phyloP scores from a whole-genome alignment of 2,113 vertebrate genomes.

The Hipposideros armiger region DNA sequence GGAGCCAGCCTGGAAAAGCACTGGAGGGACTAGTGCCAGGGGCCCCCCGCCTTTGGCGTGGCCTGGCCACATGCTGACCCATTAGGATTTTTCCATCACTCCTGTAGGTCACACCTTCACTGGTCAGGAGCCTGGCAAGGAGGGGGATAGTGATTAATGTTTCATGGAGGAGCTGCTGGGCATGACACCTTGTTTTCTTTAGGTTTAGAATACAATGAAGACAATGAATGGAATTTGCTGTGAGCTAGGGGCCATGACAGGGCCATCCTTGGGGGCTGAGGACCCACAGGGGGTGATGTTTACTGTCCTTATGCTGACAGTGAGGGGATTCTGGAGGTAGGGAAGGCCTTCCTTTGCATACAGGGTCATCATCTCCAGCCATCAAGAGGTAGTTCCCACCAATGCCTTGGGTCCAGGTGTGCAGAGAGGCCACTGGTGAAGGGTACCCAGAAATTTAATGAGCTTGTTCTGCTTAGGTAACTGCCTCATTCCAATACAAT shows the following conservation, averaged over 20 bases:
- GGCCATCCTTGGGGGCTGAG: background rate
- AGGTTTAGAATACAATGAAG: slow-evolving; percentile 82
- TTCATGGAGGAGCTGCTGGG: slow-evolving; percentile 78
- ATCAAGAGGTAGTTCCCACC: too few relatives aligned
- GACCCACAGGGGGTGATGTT: background rate
- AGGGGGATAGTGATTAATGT: slow-evolving; percentile 80
- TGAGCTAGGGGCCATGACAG: background rate
- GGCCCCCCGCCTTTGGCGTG: background rate
- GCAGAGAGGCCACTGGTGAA: background rate
- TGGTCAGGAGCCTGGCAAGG: slow-evolving; percentile 68
- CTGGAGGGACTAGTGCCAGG: slow-evolving; percentile 54
- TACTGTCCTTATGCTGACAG: background rate
- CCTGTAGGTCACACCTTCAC: slow-evolving; percentile 63
- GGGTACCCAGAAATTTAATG: background rate
- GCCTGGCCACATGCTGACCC: background rate
- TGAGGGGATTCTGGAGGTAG: too few relatives aligned
- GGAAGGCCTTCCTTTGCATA: background rate
- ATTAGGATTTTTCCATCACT: slow-evolving; percentile 77
- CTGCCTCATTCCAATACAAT: background rate
- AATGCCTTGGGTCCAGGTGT: accelerated
- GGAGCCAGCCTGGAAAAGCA: slow-evolving; percentile 72
- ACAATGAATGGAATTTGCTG: slow-evolving; percentile 78
- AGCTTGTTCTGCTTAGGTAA: background rate
- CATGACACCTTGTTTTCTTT: slow-evolving; percentile 79
- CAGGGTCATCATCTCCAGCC: background rate